Evolutionary conservation across 2,797 vertebrate species (phyloP).

Genomic region (Molossus alvarezi): DNA sequence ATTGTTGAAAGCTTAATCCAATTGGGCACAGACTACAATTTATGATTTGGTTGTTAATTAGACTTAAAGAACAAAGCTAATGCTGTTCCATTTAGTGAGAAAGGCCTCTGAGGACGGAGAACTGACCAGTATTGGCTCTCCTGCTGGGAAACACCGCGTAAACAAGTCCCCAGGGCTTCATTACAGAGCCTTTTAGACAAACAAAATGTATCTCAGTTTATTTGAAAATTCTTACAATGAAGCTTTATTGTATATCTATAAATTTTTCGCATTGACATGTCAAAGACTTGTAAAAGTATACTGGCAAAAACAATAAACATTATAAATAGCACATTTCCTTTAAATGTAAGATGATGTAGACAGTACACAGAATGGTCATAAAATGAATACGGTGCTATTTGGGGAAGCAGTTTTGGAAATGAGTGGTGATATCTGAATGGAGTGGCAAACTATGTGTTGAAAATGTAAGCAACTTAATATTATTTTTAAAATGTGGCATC

Average conservation of each 20-base stretch:
- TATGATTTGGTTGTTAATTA: slow-evolving; percentile 83
- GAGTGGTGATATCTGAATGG: neutral
- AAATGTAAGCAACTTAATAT: neutral
- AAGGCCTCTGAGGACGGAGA: slow-evolving; percentile 69
- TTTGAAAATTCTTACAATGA: slow-evolving; percentile 81
- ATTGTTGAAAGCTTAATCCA: neutral
- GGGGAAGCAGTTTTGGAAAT: slow-evolving; percentile 46
- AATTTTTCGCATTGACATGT: slow-evolving; percentile 75
- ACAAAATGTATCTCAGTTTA: slow-evolving; percentile 83
- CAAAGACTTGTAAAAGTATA: slow-evolving; percentile 77
- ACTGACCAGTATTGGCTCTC: slow-evolving; percentile 76
- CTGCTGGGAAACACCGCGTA: slow-evolving; percentile 77
- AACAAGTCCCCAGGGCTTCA: slow-evolving; percentile 84
- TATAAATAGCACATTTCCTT: slow-evolving; percentile 70
- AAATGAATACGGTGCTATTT: slow-evolving; percentile 70
- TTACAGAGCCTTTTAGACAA: slow-evolving; percentile 85
- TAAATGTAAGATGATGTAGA: slow-evolving; percentile 73
- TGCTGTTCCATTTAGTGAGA: slow-evolving; percentile 71
- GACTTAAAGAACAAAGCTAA: slow-evolving; percentile 77
- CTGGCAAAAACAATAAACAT: slow-evolving; percentile 50
- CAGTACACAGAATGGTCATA: slow-evolving; percentile 61
- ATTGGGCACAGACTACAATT: slow-evolving; percentile 64
- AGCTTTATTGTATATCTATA: slow-evolving; percentile 79
- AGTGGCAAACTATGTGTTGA: slow-evolving; percentile 34
- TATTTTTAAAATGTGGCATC: neutral